Conservation (phyloP, 2,888 invertebrate genomes). For the Chrysomela aeneicollis region DNA sequence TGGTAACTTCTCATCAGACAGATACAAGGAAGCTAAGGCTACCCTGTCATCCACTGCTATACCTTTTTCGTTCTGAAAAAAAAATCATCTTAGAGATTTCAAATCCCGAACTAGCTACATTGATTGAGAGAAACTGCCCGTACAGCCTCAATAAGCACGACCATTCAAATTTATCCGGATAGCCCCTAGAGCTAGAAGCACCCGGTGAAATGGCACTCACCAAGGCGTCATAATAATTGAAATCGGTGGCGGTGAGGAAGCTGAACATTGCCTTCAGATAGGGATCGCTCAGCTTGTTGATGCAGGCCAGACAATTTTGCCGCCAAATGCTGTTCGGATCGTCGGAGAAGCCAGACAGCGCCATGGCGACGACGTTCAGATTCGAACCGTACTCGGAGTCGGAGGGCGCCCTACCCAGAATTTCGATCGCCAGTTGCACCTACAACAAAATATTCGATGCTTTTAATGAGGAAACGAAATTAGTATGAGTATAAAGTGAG, state of each 20-base stretch:
- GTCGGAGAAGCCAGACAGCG: constrained; percentile 85
- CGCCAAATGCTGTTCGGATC: constrained; percentile 84
- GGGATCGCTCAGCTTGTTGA: constrained; percentile 83
- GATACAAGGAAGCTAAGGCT: constrained; percentile 89
- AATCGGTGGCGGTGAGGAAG: constrained; percentile 84
- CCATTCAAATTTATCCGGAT: background rate
- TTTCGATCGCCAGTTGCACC: constrained; percentile 83
- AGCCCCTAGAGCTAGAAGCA: background rate
- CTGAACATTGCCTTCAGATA: constrained; percentile 91
- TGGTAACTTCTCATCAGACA: constrained; percentile 80
- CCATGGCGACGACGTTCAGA: constrained; percentile 77
- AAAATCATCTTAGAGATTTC: no score
- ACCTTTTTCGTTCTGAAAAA: constrained; percentile 80
- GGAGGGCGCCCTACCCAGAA: constrained; percentile 77
- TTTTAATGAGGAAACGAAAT: background rate
- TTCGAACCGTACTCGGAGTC: constrained; percentile 53
- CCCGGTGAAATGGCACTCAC: constrained; percentile 65
- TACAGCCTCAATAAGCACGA: background rate
- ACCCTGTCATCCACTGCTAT: constrained; percentile 88
- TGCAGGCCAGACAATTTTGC: constrained; percentile 76
- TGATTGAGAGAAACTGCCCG: no score
- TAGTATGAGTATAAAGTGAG: no score
- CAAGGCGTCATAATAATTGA: constrained; percentile 78
- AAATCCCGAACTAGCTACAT: no score
- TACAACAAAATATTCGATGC: background rate